Percentiles rank a stretch among this genome's conserved stretches.
Evolutionary conservation across 30 jellyfish, hydroid and myxozoan genomes (phyloP).

Genomic region (Aurelia aurita complex sp. Pacific): DNA sequence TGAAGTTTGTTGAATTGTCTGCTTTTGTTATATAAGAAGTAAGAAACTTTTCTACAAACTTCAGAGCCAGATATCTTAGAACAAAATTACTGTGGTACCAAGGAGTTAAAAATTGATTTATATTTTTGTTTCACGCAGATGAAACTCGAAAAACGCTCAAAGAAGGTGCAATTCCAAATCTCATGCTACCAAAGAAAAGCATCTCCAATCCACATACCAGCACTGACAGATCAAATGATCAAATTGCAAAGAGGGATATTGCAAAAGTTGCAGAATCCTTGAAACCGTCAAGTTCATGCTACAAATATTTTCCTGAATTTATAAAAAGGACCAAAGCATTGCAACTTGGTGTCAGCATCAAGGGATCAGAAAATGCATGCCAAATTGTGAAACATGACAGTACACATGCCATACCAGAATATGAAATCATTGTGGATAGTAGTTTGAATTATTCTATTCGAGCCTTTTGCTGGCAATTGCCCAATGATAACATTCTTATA

Average conservation of each 20-base stretch:
- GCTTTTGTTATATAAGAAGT: too few species aligned
- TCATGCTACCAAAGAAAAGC: constrained; percentile 18
- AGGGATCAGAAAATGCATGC: background rate
- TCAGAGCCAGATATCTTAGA: too few species aligned
- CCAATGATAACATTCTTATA: background rate
- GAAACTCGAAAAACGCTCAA: background rate
- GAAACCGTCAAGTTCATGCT: background rate
- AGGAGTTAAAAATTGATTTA: too few species aligned
- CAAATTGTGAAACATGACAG: background rate
- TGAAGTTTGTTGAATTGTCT: too few species aligned
- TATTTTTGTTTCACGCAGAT: too few species aligned
- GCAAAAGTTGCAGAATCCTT: background rate
- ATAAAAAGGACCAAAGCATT: background rate
- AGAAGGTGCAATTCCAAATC: background rate
- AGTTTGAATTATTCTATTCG: constrained; percentile 23
- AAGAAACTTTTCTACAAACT: too few species aligned
- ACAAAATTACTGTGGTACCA: too few species aligned
- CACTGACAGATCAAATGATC: background rate
- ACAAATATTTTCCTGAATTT: constrained; percentile 10
- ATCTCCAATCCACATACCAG: background rate
- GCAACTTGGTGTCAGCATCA: constrained; percentile 10
- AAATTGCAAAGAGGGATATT: background rate
- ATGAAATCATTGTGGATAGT: constrained; percentile 24
- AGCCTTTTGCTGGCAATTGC: constrained; percentile 48
- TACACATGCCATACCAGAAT: constrained; percentile 18